Evolutionary conservation across 2,113 vertebrate species (phyloP).

Genomic region (Rattus norvegicus): GRCr8 NC_086032.1:74942001-74942500

Average conservation of each 20-base stretch:
- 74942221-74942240: fast-evolving
- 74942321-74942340: not conserved
- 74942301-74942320: not conserved
- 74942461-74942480: no score
- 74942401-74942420: not conserved
- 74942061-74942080: not conserved
- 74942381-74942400: not conserved
- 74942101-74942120: not conserved
- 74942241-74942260: not conserved
- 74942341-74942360: not conserved
- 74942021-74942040: not conserved
- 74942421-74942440: no score
- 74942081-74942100: not conserved
- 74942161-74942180: not conserved
- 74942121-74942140: not conserved
- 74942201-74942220: fast-evolving
- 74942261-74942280: not conserved
- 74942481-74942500: no score
- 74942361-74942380: not conserved
- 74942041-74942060: not conserved
- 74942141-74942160: no score
- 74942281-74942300: not conserved
- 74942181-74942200: no score
- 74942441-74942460: no score
- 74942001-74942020: not conserved